A percentile compares a stretch with the other conserved stretches of the same genome.
phyloP scores from a whole-genome alignment of 2,797 vertebrate genomes.

The Syngnathus rostellatus region DNA sequence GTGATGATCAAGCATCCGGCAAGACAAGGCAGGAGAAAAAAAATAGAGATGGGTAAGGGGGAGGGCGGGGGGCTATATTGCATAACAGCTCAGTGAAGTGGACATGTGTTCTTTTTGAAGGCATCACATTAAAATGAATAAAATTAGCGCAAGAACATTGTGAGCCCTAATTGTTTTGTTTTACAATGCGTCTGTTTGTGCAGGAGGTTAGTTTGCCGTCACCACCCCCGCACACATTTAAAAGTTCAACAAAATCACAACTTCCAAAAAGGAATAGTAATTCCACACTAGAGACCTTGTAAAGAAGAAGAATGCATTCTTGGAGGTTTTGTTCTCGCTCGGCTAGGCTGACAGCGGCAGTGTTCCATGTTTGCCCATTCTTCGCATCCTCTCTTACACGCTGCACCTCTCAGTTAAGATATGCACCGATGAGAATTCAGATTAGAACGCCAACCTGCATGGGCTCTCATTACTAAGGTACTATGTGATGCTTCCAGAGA shows the following conservation, averaged over 20 bases:
- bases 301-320: neutral
- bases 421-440: conserved; percentile 20
- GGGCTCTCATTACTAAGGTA: conserved; percentile 4
- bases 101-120: conserved; percentile 11
- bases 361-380: neutral
- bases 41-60: conserved; percentile 11
- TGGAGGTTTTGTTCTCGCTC: neutral
- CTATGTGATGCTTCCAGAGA: conserved; percentile 10
- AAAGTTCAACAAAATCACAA: neutral
- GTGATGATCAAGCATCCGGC: conserved; percentile 32
- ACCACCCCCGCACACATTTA: neutral
- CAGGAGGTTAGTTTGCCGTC: neutral
- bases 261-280: neutral
- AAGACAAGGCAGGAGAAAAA: conserved; percentile 25
- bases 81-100: conserved; percentile 37
- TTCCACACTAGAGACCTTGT: too few relatives aligned
- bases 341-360: too few relatives aligned
- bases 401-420: conserved; percentile 24
- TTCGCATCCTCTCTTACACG: conserved; percentile 9
- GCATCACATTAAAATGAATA: neutral
- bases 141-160: neutral
- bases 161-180: neutral
- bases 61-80: conserved; percentile 20
- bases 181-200: neutral
- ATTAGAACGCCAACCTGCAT: conserved; percentile 20